Evolutionary conservation across 1,140 invertebrate species (phyloP).

Genomic region (Bemisia tabaci): DNA sequence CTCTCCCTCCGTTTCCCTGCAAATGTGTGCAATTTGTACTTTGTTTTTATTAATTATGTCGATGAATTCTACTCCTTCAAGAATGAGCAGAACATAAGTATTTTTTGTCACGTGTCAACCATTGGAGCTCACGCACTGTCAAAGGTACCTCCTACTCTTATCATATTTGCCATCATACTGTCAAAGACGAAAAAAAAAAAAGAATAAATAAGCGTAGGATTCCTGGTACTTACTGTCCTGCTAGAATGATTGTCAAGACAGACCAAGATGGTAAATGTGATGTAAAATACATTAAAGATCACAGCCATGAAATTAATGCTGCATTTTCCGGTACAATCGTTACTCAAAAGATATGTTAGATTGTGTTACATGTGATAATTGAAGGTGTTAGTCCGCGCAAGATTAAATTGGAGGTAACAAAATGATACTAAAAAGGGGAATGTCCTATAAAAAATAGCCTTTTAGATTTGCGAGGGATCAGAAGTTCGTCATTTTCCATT

Average conservation of each 20-base stretch:
- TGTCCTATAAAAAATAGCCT: background rate
- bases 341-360: background rate
- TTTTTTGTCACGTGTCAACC: background rate
- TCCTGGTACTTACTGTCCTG: background rate
- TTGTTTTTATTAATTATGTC: background rate
- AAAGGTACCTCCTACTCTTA: background rate
- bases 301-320: background rate
- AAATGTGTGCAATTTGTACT: no score
- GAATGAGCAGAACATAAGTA: background rate
- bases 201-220: background rate
- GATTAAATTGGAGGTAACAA: background rate
- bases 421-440: background rate
- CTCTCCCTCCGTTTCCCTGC: no score
- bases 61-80: background rate
- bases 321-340: background rate
- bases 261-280: background rate
- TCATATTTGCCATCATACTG: background rate
- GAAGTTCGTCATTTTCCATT: no score
- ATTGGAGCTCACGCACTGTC: background rate
- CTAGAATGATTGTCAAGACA: background rate
- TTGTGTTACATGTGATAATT: background rate
- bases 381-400: background rate
- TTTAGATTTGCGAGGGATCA: background rate
- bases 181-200: background rate
- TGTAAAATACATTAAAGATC: background rate